phyloP scores from a whole-genome alignment of 1,140 invertebrate genomes.

The Battus philenor region DNA sequence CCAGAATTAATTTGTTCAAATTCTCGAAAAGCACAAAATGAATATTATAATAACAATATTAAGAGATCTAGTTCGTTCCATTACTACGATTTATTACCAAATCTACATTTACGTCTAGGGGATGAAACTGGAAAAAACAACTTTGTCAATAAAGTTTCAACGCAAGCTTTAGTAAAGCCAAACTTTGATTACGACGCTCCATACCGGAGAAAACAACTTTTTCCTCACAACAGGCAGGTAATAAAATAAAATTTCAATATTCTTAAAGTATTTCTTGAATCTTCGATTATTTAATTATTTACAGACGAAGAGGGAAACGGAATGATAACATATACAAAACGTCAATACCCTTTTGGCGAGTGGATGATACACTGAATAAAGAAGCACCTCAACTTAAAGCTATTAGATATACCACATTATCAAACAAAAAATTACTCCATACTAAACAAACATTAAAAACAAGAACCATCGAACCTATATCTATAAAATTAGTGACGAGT shows the following conservation, averaged over 20 bases:
- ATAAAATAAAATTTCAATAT: conserved; percentile 16
- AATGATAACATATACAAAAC: conserved; percentile 26
- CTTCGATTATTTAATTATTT: conserved; percentile 24
- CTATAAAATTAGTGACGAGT: conserved; percentile 49
- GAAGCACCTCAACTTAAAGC: conserved; percentile 36
- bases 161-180: background rate
- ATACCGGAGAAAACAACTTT: conserved; percentile 12
- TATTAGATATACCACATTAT: conserved; percentile 51
- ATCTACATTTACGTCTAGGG: conserved; percentile 16
- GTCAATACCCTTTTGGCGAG: conserved; percentile 56
- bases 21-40: conserved; percentile 13
- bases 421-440: conserved; percentile 29
- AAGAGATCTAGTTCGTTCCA: conserved; percentile 16
- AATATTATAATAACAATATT: conserved; percentile 3
- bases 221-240: conserved; percentile 33
- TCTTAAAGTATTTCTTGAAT: conserved; percentile 15
- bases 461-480: conserved; percentile 17
- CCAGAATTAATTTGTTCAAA: conserved; percentile 16
- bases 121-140: background rate
- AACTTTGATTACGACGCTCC: conserved; percentile 1
- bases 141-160: conserved; percentile 6
- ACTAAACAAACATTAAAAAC: conserved; percentile 24
- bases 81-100: conserved; percentile 27
- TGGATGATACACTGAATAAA: conserved; percentile 32
- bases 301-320: conserved; percentile 35